Evolutionary conservation across 2,113 vertebrate species (phyloP).

Genomic region (Spea multiplicata): DNA sequence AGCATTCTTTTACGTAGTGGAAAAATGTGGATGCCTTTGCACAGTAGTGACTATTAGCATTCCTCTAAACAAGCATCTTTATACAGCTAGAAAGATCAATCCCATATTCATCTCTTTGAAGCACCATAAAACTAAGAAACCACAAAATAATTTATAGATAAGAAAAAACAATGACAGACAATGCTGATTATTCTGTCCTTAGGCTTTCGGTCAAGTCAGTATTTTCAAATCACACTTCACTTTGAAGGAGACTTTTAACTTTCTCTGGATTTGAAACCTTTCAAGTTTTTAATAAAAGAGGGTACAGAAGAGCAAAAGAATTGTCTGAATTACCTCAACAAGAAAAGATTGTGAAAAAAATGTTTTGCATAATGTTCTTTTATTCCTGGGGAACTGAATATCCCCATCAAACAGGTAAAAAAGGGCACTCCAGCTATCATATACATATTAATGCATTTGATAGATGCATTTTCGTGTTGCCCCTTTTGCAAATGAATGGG

Average conservation of each 20-base stretch:
- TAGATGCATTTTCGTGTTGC: too few relatives aligned
- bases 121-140: background rate
- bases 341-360: constrained; percentile 24
- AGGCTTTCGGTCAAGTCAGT: constrained; percentile 33
- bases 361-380: constrained; percentile 35
- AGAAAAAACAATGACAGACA: constrained; percentile 4
- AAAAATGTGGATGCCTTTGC: too few relatives aligned
- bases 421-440: background rate
- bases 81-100: too few relatives aligned
- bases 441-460: too few relatives aligned
- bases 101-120: background rate
- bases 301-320: constrained; percentile 24
- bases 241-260: constrained; percentile 39
- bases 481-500: too few relatives aligned
- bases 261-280: constrained; percentile 27
- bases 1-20: too few relatives aligned
- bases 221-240: constrained; percentile 33
- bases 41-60: too few relatives aligned
- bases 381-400: constrained; percentile 38
- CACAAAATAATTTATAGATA: constrained; percentile 1
- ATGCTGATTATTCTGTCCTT: constrained; percentile 39
- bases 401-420: constrained; percentile 24
- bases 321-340: constrained; percentile 38
- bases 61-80: too few relatives aligned
- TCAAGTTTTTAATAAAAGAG: constrained; percentile 43